Base-by-base conservation (phyloP, 2,797 vertebrate species). In the Tinamus major region DNA sequence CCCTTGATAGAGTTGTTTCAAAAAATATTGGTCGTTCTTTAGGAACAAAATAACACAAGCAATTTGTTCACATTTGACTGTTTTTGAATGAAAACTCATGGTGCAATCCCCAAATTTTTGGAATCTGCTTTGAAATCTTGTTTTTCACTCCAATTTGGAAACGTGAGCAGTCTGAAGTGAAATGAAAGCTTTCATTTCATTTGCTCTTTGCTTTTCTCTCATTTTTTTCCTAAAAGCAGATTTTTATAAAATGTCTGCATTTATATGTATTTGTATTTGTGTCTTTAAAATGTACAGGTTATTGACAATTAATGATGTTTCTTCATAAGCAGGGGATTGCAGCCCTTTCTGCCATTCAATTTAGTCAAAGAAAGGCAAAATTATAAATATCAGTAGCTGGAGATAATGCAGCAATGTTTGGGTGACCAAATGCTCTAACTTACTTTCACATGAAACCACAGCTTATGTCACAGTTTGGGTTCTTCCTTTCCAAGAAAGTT, bases 21-120 rank as follows among this genome's bases (percentile, higher is more conserved):
- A 92, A 96, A 95, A 96, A 64, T 77, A 92, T 92, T 39, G 41
- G 6, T 49, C 79, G 83, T 14, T 80, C 53, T 79, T 76, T 39
- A 58, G 62, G 58, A 82, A 39, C n/a, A 56, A 87, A 46, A 88
- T 13, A 0, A 81, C 63, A 61, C 0, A 26, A 79, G 46, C 35
- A 19, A 26, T 63, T 63, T 3, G 39, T 46, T 70, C 80, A n/a
- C 9, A 49, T 2, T 77, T 29, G 26, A 12, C 49, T 84, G 9
- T 20, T 44, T 87, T 84, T 61, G 15, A 42, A 65, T 85, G 55
- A 93, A 70, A n/a, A 18, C 19, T 76, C 20, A 79, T 59, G 61
- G 55, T 23, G n/a, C 13, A 59, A 37, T 55, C 24, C 62, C 58
- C 3, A 46, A 11, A 4, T 15, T 85, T 84, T 62, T 68, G 0